Percentiles rank a stretch among this genome's conserved stretches.
Conservation (phyloP, 2,113 vertebrate genomes). For the Ceyx margarethae region DNA sequence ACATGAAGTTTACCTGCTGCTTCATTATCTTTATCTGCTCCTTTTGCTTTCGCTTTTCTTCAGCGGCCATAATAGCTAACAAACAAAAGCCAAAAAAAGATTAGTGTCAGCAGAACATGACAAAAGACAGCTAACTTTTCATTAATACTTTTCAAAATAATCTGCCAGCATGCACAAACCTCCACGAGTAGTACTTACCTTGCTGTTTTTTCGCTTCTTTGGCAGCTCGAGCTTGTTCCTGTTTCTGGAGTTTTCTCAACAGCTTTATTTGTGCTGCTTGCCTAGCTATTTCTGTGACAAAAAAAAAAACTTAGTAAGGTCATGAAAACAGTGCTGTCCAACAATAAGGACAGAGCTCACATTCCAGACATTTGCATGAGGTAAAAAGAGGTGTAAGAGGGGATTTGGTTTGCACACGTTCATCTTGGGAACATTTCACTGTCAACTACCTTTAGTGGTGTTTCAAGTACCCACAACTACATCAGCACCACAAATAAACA, state of each 20-base stretch:
- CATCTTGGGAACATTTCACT: neutral
- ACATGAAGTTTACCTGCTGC: conserved; percentile 85
- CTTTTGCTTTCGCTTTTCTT: conserved; percentile 92
- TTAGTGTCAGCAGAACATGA: neutral
- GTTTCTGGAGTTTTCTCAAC: conserved; percentile 92
- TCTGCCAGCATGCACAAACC: neutral
- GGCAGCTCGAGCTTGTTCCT: conserved; percentile 88
- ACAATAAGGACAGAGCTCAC: neutral
- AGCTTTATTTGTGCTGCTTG: conserved; percentile 96
- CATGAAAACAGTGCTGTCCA: neutral
- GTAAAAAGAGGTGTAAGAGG: neutral
- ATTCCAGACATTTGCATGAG: neutral
- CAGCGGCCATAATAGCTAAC: conserved; percentile 91
- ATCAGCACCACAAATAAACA: neutral
- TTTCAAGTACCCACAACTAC: neutral
- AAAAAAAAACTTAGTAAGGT: neutral
- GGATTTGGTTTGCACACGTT: neutral
- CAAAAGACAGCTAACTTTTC: neutral
- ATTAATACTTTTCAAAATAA: neutral
- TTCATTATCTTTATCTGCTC: conserved; percentile 96
- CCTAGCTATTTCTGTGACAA: conserved; percentile 89
- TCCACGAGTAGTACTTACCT: conserved; percentile 72
- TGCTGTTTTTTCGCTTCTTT: conserved; percentile 94
- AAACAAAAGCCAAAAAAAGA: conserved; percentile 48
- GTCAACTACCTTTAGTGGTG: neutral